Conservation (phyloP, 2,113 vertebrate genomes). For the Sebastes schlegelii region DNA sequence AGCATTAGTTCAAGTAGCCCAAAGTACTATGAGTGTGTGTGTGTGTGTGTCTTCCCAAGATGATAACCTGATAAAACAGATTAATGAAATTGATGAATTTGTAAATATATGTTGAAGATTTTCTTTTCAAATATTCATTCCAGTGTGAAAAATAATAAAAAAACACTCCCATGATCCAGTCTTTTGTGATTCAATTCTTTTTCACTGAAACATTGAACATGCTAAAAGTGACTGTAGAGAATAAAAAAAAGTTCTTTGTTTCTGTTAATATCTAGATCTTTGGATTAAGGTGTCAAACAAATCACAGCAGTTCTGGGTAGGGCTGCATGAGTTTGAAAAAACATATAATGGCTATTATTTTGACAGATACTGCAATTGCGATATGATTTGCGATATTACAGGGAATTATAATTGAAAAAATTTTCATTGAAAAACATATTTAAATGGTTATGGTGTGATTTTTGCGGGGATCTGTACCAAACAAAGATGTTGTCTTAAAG, state of each 20-base stretch:
- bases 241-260: too few species aligned
- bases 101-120: slow-evolving; percentile 62
- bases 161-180: not conserved
- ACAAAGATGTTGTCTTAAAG: too few species aligned
- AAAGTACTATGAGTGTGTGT: slow-evolving; percentile 11
- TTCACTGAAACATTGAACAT: not conserved
- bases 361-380: too few species aligned
- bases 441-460: too few species aligned
- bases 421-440: too few species aligned
- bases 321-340: too few species aligned
- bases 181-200: slow-evolving; percentile 11
- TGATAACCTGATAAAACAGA: not conserved
- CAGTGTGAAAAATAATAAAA: slow-evolving; percentile 58
- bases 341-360: too few species aligned
- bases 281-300: not conserved
- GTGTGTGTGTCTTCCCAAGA: not conserved
- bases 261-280: not conserved
- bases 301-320: not conserved
- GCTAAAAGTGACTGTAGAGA: not conserved
- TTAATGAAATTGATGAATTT: slow-evolving; percentile 34
- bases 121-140: slow-evolving; percentile 55
- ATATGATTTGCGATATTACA: too few species aligned
- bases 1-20: slow-evolving; percentile 37
- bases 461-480: too few species aligned
- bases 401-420: too few species aligned